Base-by-base conservation (phyloP, 1,140 invertebrate species). In the Drosophila navojoa region DNA sequence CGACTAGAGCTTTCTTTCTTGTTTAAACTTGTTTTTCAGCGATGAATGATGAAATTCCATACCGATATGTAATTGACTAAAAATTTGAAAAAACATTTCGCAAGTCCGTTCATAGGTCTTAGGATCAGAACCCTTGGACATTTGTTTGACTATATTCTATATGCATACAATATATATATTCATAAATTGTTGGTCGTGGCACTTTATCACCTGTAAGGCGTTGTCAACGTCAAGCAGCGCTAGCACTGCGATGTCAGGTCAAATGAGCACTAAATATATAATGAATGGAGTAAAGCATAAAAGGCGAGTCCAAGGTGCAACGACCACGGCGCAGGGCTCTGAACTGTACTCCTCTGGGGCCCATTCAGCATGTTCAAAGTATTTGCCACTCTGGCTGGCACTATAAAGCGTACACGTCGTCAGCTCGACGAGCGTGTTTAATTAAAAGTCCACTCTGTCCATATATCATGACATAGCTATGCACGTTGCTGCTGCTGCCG, bases 401-500 rank as follows among this genome's bases (percentile, higher is more conserved):
- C 4, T 4, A 29, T 29, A 78, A 78, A 67, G 42, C 55, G 58
- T 44, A 61, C 40, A 69, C 59, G 22, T 38, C n/a, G 29, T 29
- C 40, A 15, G 16, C 38, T 45, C 9, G 29, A 38, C 61, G 10
- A 16, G 32, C 32, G 32, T 6, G 32, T 32, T 77, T 79, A 76
- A 81, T 81, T 82, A 78, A 75, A 82, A 66, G 60, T 32, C 52
- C 71, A 78, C 69, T 74, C 60, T 73, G 75, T 45, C 38, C 74
- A 62, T 76, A 69, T 57, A 50, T 13, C 11, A 27, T 16, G 9
- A 19, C 52, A 38, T 13, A 38, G 35, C 42, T 44, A n/a, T 32
- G 32, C 13, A 40, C 27, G 38, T 11, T 13, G 13, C 13, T 7
- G 38, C 13, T 40, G 35, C 11, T 40, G 6, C 35, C 3, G 35